These are phyloP conservation scores for Malacoctenus gilli DNA, from an alignment of 2,797 vertebrate genomes.

Conservation along the genomic window DNA sequence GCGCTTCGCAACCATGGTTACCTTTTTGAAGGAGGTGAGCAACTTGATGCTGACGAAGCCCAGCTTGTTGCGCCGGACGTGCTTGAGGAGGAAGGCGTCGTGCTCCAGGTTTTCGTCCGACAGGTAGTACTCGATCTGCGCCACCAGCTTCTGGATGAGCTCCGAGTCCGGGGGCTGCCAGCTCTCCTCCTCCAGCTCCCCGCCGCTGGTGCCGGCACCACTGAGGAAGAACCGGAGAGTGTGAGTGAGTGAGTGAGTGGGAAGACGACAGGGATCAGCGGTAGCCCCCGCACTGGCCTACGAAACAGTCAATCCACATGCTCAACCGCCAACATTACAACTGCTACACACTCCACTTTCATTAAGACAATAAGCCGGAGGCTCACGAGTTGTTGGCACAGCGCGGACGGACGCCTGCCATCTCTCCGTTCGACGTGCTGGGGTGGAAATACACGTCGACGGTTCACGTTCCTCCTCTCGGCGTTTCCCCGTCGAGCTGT, in stretches of 20 bases:
- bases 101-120: conserved; percentile 98
- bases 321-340: conserved; percentile 28
- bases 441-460: background rate
- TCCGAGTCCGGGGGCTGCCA: conserved; percentile 93
- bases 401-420: conserved; percentile 7
- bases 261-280: conserved; percentile 44
- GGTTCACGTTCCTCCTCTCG: conserved; percentile 10
- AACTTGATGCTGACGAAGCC: conserved; percentile 98
- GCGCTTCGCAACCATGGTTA: conserved; percentile 54
- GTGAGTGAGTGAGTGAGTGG: conserved; percentile 65
- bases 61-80: conserved; percentile 94
- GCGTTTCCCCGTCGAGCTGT: conserved; percentile 26
- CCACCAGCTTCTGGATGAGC: conserved; percentile 89
- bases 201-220: conserved; percentile 86
- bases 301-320: conserved; percentile 15
- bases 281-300: conserved; percentile 17
- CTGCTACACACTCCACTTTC: conserved; percentile 38
- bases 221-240: no score
- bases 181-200: conserved; percentile 90
- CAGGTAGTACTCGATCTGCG: conserved; percentile 96
- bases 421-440: conserved; percentile 17
- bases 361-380: conserved; percentile 43
- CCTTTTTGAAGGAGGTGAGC: conserved; percentile 99
- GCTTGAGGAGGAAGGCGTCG: conserved; percentile 96
- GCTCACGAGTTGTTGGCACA: conserved; percentile 35